A percentile compares a stretch with the other conserved stretches of the same genome.
phyloP scores from a whole-genome alignment of 1,140 invertebrate species.

The Whitmania pigra region DNA sequence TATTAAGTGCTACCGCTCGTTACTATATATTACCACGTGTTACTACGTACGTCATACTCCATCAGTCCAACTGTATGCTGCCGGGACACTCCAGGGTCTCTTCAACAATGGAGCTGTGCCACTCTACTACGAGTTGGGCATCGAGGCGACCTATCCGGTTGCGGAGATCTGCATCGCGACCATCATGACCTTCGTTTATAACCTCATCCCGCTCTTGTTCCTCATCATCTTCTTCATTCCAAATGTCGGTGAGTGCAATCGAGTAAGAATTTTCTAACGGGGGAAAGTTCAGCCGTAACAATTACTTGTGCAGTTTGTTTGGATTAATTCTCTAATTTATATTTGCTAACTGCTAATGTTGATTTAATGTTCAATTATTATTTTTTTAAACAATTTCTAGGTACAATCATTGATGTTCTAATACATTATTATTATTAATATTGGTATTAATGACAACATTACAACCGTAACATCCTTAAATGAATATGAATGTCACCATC shows the following conservation, averaged over 20 bases:
- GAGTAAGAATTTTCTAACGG: no score
- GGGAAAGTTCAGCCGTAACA: no score
- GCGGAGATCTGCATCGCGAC: slow-evolving; percentile 45
- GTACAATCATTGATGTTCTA: no score
- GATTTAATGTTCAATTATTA: background rate
- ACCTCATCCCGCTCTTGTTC: slow-evolving; percentile 40
- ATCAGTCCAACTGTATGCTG: slow-evolving; percentile 30
- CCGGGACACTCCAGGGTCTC: slow-evolving; percentile 36
- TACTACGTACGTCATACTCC: background rate
- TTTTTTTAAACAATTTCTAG: no score
- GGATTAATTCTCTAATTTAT: no score
- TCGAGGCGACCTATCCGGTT: slow-evolving; percentile 46
- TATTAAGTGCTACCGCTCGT: no score
- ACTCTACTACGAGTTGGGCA: slow-evolving; percentile 45
- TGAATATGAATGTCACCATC: background rate
- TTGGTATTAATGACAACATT: no score
- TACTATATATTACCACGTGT: no score
- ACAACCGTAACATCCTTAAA: no score
- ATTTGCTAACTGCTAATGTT: no score
- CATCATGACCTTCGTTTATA: slow-evolving; percentile 43
- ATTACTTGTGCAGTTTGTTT: no score
- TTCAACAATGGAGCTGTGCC: slow-evolving; percentile 43
- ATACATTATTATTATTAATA: no score
- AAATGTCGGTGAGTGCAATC: slow-evolving; percentile 30
- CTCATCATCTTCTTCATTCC: slow-evolving; percentile 41